Evolutionary conservation across 2,797 vertebrate genomes (phyloP).

Genomic region (Rachycentron canadum): DNA sequence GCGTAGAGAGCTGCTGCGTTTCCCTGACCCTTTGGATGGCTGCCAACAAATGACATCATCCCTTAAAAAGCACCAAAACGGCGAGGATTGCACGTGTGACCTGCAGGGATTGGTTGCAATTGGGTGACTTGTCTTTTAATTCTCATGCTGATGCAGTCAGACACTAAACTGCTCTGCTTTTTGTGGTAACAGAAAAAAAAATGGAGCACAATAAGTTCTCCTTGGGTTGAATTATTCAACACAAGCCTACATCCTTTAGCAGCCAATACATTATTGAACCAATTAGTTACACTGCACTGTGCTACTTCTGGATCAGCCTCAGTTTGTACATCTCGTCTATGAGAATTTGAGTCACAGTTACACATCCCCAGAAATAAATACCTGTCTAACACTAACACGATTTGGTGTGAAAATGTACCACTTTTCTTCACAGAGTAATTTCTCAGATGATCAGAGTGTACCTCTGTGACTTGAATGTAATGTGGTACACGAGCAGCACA

Average conservation of each 20-base stretch:
- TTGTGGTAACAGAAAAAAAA: neutral
- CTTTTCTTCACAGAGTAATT: neutral
- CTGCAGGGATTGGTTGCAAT: neutral
- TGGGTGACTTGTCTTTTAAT: neutral
- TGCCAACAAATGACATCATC: constrained; percentile 69
- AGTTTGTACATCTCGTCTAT: constrained; percentile 51
- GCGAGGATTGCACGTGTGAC: constrained; percentile 9
- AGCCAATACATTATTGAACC: constrained; percentile 83
- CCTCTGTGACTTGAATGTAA: neutral
- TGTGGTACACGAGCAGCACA: neutral
- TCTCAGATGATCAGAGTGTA: neutral
- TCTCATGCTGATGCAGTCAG: neutral
- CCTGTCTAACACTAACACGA: neutral
- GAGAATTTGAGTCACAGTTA: constrained; percentile 12
- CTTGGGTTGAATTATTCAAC: constrained; percentile 82
- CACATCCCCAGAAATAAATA: neutral
- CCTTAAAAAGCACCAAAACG: constrained; percentile 16
- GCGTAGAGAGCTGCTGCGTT: constrained; percentile 79
- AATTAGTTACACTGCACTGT: constrained; percentile 72
- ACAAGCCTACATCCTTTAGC: constrained; percentile 74
- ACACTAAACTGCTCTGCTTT: neutral
- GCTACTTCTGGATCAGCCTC: constrained; percentile 53
- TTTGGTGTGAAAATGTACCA: neutral
- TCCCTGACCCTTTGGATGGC: constrained; percentile 59
- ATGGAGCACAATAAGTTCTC: constrained; percentile 13